These are phyloP conservation scores for Drosophila lacertosa DNA, from an alignment of 1,140 invertebrate genomes.

Conservation along the genomic window DNA sequence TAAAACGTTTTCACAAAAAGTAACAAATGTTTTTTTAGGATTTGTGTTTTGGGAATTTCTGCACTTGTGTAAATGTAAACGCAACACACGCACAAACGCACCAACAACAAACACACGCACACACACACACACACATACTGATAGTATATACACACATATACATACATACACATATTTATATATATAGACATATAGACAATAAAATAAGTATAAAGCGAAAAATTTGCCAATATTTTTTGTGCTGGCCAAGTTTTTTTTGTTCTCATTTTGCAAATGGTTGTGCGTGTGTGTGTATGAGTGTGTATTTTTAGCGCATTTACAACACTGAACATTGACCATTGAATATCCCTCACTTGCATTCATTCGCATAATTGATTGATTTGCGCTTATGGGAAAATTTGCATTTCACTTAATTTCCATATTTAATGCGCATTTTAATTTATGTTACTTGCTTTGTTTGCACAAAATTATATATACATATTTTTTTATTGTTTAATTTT, in stretches of 20 bases:
- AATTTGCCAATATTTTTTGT: slow-evolving; percentile 39
- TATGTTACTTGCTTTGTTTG: slow-evolving; percentile 26
- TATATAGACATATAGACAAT: slow-evolving; percentile 31
- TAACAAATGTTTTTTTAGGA: slow-evolving; percentile 83
- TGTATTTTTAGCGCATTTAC: slow-evolving; percentile 5
- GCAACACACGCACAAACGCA: slow-evolving; percentile 54
- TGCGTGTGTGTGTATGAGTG: neutral
- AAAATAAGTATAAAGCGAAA: slow-evolving; percentile 38
- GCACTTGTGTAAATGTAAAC: slow-evolving; percentile 79
- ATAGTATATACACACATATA: slow-evolving; percentile 38
- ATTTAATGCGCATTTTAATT: slow-evolving; percentile 46
- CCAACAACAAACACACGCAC: too few relatives aligned
- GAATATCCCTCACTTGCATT: neutral
- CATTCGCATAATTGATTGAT: slow-evolving; percentile 59
- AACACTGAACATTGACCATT: too few relatives aligned
- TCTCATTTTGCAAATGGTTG: neutral
- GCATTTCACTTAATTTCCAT: slow-evolving; percentile 57
- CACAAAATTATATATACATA: slow-evolving; percentile 15
- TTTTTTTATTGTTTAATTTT: slow-evolving; percentile 40
- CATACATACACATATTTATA: slow-evolving; percentile 12
- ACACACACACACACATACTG: slow-evolving; percentile 14
- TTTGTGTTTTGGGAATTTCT: slow-evolving; percentile 82
- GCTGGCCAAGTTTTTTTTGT: slow-evolving; percentile 1
- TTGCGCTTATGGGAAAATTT: slow-evolving; percentile 43
- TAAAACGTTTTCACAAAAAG: slow-evolving; percentile 67